Percentiles rank a stretch among this genome's conserved stretches.
Conservation (phyloP, 2,888 invertebrate species). For the Imbricaverruca yamaguchii region DNA sequence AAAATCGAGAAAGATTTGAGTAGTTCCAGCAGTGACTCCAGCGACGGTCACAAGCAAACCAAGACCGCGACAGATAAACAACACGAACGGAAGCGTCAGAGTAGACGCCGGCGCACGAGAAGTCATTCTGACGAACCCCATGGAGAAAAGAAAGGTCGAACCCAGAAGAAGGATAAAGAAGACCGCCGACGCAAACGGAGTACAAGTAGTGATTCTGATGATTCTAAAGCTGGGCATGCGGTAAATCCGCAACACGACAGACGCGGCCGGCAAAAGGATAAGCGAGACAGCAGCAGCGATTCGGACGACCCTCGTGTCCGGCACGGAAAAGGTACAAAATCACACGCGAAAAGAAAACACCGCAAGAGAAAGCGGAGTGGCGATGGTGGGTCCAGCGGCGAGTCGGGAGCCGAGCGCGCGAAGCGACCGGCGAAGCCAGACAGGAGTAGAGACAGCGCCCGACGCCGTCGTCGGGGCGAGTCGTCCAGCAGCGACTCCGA, state of each 20-base stretch:
- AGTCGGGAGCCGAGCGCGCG: background rate
- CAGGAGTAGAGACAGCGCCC: too few species aligned
- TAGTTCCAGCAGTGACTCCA: background rate
- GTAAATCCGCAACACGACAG: slow-evolving; percentile 17
- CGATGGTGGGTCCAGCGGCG: background rate
- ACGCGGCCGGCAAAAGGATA: background rate
- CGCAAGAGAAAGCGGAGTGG: background rate
- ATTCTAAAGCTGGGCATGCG: background rate
- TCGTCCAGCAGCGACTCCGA: too few species aligned
- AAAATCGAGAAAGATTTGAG: background rate
- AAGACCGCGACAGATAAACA: background rate
- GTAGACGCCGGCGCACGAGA: slow-evolving; percentile 26
- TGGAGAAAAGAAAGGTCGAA: background rate
- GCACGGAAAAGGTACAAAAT: too few species aligned
- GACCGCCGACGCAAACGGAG: slow-evolving; percentile 11
- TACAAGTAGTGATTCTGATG: background rate
- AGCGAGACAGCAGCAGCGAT: background rate
- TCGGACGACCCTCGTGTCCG: slow-evolving; percentile 20
- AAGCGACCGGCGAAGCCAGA: too few species aligned
- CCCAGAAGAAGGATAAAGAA: slow-evolving; percentile 22
- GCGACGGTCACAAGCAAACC: background rate
- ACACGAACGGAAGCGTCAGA: background rate
- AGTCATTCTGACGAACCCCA: slow-evolving; percentile 29
- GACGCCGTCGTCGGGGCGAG: too few species aligned
- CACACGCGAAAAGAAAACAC: too few species aligned